Percentiles rank a stretch among this genome's conserved stretches.
These are phyloP conservation scores for Tanytarsus gracilentus DNA, from an alignment of 2,888 invertebrate species.

Conservation along the genomic window DNA sequence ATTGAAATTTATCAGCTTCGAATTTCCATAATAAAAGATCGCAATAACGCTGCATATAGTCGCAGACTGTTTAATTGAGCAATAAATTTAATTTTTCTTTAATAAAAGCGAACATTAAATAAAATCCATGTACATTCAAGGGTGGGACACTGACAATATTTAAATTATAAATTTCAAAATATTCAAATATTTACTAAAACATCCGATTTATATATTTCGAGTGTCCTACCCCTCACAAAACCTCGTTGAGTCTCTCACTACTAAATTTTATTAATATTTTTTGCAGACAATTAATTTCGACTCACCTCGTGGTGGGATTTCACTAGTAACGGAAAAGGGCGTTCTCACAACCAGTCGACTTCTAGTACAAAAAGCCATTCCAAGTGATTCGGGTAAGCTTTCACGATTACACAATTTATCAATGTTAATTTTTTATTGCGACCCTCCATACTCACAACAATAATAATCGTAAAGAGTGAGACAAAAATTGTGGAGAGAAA, in stretches of 20 bases:
- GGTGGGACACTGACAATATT: too few relatives aligned
- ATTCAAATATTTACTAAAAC: too few relatives aligned
- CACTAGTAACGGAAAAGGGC: conserved; percentile 78
- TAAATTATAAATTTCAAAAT: too few relatives aligned
- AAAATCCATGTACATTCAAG: too few relatives aligned
- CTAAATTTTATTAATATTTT: conserved; percentile 9
- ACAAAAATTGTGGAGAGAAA: not conserved
- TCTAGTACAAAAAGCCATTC: conserved; percentile 71
- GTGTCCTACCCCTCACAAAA: too few relatives aligned
- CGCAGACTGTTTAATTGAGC: conserved; percentile 14
- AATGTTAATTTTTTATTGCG: not conserved
- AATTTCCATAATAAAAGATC: too few relatives aligned
- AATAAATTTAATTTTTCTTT: conserved; percentile 20
- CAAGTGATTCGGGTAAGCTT: conserved; percentile 52
- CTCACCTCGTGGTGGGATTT: conserved; percentile 79
- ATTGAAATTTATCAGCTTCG: too few relatives aligned
- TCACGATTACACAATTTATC: not conserved
- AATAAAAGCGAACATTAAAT: conserved; percentile 2
- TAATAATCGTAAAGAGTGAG: not conserved
- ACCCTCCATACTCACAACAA: not conserved
- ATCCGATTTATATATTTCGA: too few relatives aligned
- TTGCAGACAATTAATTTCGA: conserved; percentile 79
- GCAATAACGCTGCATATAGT: too few relatives aligned
- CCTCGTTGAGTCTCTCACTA: conserved; percentile 32
- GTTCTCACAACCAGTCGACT: conserved; percentile 72